Conservation (phyloP, 2,797 vertebrate species). For the Eptatretus atami region DNA sequence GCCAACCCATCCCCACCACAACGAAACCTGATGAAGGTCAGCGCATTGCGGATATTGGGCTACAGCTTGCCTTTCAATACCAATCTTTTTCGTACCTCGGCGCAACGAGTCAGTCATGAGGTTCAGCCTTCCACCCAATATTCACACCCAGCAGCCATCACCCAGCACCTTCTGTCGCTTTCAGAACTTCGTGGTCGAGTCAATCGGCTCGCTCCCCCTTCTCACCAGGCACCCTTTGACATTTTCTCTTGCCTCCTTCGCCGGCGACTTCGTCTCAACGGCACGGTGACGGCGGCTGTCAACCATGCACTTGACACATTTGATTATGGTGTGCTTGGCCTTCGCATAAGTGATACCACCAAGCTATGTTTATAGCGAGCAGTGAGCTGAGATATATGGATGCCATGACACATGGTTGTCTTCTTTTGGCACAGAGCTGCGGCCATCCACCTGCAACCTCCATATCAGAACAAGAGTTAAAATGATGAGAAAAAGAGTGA, state of each 20-base stretch:
- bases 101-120: slow-evolving; percentile 81
- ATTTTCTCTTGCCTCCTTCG: slow-evolving; percentile 99
- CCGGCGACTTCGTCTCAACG: slow-evolving; percentile 86
- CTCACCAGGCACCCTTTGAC: slow-evolving; percentile 82
- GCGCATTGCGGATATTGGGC: slow-evolving; percentile 82
- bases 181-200: slow-evolving; percentile 96
- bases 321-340: slow-evolving; percentile 86
- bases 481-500: background rate
- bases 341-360: slow-evolving; percentile 4
- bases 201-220: slow-evolving; percentile 71
- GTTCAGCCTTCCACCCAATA: too few species aligned
- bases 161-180: slow-evolving; percentile 23
- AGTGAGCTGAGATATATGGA: background rate
- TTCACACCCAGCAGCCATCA: too few species aligned
- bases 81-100: slow-evolving; percentile 65
- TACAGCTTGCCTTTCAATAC: slow-evolving; percentile 89
- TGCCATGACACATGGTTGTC: background rate
- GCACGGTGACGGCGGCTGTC: slow-evolving; percentile 87
- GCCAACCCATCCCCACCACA: slow-evolving; percentile 74
- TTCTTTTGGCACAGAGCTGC: background rate
- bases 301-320: slow-evolving; percentile 97
- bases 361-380: background rate
- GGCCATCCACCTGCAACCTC: too few species aligned
- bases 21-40: slow-evolving; percentile 98
- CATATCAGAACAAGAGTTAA: background rate